Evolutionary conservation across 2,113 vertebrate species (phyloP).

Genomic region (Mustelus asterias): DNA sequence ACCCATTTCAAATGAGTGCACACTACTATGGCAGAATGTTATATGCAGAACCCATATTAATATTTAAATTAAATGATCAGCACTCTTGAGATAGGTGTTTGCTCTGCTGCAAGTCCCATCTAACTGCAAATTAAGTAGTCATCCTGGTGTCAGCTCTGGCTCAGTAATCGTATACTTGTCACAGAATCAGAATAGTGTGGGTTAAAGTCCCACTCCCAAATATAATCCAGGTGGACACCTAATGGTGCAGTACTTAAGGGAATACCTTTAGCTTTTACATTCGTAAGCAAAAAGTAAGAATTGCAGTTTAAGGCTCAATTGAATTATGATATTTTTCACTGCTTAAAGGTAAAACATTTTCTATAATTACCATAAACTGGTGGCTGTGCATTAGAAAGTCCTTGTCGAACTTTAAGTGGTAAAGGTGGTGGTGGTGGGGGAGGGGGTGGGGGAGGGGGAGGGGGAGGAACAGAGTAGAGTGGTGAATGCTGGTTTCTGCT

Average conservation of each 20-base stretch:
- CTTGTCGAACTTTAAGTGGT: conserved; percentile 67
- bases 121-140: not conserved
- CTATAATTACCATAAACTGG: not conserved
- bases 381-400: not conserved
- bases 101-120: not conserved
- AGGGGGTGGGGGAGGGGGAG: conserved; percentile 51
- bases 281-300: not conserved
- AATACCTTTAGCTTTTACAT: not conserved
- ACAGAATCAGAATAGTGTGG: not conserved
- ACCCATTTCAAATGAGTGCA: not conserved
- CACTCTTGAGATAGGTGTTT: not conserved
- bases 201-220: not conserved
- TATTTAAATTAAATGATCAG: not conserved
- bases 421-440: conserved; percentile 47
- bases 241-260: too few species aligned
- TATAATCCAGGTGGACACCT: too few species aligned
- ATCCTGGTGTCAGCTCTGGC: not conserved
- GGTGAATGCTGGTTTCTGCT: conserved; percentile 51
- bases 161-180: too few species aligned
- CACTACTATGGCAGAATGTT: not conserved
- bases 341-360: not conserved
- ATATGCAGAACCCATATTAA: not conserved
- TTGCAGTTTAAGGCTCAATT: not conserved
- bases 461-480: conserved; percentile 51
- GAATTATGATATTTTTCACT: not conserved